These are phyloP conservation scores for Axea sp. DNA, from an alignment of 2,888 invertebrate species.

Conservation along the genomic window DNA sequence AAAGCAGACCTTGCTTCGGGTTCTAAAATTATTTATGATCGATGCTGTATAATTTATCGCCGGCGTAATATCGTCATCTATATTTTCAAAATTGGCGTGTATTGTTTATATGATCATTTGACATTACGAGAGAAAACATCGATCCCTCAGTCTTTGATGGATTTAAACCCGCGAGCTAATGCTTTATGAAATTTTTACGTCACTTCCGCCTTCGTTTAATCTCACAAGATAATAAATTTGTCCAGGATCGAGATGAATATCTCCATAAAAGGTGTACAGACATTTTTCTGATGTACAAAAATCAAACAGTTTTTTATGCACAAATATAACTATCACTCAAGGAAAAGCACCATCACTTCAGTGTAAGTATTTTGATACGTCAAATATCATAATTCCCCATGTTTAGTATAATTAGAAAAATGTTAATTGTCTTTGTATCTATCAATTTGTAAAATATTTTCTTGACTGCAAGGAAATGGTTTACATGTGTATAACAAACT, in stretches of 20 bases:
- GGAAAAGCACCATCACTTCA: too few species aligned
- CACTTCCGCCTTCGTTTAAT: conserved; percentile 48
- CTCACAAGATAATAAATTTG: conserved; percentile 58
- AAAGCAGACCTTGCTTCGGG: neutral
- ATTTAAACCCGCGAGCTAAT: conserved; percentile 47
- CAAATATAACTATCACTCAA: conserved; percentile 10
- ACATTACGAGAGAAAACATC: conserved; percentile 49
- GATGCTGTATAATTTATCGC: conserved; percentile 30
- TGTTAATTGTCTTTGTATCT: too few species aligned
- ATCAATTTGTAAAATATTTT: too few species aligned
- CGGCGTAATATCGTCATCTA: conserved; percentile 13
- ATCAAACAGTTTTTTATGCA: too few species aligned
- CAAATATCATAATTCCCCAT: too few species aligned
- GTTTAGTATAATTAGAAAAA: too few species aligned
- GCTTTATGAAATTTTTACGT: conserved; percentile 48
- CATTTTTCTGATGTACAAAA: conserved; percentile 10
- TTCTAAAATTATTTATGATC: conserved; percentile 27
- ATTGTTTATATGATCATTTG: conserved; percentile 53
- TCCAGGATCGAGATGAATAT: conserved; percentile 41
- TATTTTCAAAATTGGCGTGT: conserved; percentile 43
- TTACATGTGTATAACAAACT: too few species aligned
- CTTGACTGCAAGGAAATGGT: too few species aligned
- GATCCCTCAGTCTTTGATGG: conserved; percentile 48
- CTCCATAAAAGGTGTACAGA: conserved; percentile 22
- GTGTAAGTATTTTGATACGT: too few species aligned